Evolutionary conservation across 1,140 invertebrate genomes (phyloP).

Genomic region (Aradophagus sp.): DNA sequence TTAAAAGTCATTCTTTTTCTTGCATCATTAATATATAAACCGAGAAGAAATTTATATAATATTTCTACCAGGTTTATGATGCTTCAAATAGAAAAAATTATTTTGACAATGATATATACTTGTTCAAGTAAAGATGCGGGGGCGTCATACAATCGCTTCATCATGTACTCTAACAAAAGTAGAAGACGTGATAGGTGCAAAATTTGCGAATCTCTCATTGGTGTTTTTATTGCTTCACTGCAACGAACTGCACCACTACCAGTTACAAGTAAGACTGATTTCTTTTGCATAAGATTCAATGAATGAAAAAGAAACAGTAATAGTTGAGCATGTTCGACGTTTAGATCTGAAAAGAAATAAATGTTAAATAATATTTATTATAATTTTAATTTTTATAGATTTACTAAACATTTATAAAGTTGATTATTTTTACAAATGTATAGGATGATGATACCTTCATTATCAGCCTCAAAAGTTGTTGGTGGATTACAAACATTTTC

Average conservation of each 20-base stretch:
- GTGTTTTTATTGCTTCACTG: conserved; percentile 78
- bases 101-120: too few species aligned
- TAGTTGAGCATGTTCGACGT: conserved; percentile 96
- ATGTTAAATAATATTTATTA: background rate
- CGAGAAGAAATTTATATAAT: conserved; percentile 6
- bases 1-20: too few species aligned
- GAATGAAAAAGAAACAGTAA: conserved; percentile 96
- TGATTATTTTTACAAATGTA: too few species aligned
- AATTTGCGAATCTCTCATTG: conserved; percentile 82
- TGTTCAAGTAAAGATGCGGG: conserved; percentile 85
- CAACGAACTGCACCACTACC: conserved; percentile 82
- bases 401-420: conserved; percentile 7
- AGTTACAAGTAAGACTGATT: conserved; percentile 89
- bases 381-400: background rate
- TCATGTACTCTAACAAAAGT: conserved; percentile 94
- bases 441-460: conserved; percentile 79
- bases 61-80: too few species aligned
- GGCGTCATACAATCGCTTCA: conserved; percentile 95
- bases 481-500: conserved; percentile 83
- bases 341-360: conserved; percentile 82
- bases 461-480: conserved; percentile 77
- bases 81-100: too few species aligned
- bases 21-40: too few species aligned
- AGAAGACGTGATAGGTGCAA: conserved; percentile 88
- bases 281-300: conserved; percentile 96